phyloP scores from a whole-genome alignment of 2,888 invertebrate species.

The Diabrotica balteata region DNA sequence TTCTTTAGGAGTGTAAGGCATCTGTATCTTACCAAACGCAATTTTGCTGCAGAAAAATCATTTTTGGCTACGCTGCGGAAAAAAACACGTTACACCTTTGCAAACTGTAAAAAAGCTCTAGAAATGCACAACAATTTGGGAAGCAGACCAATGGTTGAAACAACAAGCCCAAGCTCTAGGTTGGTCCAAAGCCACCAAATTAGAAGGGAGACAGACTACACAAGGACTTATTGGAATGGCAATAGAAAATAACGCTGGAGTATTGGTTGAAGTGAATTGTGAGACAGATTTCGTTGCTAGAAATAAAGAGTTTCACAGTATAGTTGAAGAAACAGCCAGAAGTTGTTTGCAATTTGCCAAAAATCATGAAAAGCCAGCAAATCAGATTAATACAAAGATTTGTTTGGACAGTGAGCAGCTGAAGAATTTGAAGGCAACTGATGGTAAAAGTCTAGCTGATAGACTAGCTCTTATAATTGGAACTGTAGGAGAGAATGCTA shows the following conservation, averaged over 20 bases:
- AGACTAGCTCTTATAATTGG: conserved; percentile 86
- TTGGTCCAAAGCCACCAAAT: conserved; percentile 93
- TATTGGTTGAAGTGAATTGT: conserved; percentile 94
- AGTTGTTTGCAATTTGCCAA: conserved; percentile 73
- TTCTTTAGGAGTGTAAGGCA: conserved; percentile 68
- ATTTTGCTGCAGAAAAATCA: conserved; percentile 72
- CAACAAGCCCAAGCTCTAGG: conserved; percentile 94
- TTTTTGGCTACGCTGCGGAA: conserved; percentile 85
- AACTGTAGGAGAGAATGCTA: conserved; percentile 89
- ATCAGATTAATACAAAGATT: conserved; percentile 59
- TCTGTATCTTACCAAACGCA: conserved; percentile 65
- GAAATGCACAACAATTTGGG: conserved; percentile 84
- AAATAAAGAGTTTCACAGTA: conserved; percentile 86
- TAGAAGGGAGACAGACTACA: conserved; percentile 79
- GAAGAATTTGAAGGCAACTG: conserved; percentile 67
- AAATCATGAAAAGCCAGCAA: conserved; percentile 55
- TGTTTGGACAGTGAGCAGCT: conserved; percentile 72
- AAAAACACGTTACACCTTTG: conserved; percentile 91
- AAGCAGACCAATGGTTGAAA: conserved; percentile 93
- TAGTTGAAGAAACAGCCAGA: conserved; percentile 76
- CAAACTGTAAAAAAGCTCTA: conserved; percentile 95
- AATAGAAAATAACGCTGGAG: conserved; percentile 75
- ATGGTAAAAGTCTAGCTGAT: conserved; percentile 80
- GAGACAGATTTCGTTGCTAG: conserved; percentile 98
- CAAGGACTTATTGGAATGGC: conserved; percentile 91